These are phyloP conservation scores for Nyctalus aviator DNA, from an alignment of 2,797 vertebrate genomes.

Conservation along the genomic window DNA sequence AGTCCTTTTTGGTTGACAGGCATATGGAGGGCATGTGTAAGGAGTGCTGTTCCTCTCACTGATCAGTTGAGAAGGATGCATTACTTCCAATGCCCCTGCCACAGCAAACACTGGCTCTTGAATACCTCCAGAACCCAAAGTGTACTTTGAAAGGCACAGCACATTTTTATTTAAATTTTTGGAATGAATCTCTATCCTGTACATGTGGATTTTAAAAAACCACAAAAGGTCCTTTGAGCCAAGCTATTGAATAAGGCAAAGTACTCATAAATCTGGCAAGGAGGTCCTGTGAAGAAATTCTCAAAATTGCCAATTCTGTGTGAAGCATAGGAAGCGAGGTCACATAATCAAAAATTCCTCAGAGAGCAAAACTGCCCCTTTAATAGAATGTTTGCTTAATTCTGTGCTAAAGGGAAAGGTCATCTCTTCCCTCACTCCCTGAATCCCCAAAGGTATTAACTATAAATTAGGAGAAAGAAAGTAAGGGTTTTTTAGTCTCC, in stretches of 20 bases:
- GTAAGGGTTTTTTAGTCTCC: background rate
- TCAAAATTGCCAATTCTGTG: background rate
- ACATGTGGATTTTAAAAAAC: background rate
- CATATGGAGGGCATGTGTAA: background rate
- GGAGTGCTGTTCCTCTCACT: background rate
- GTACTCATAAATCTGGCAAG: background rate
- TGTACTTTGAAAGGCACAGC: background rate
- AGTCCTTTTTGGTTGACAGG: background rate
- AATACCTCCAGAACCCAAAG: background rate
- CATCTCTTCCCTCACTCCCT: background rate
- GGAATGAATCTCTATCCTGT: background rate
- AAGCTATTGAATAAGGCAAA: background rate
- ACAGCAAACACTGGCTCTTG: background rate
- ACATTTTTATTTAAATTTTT: conserved; percentile 17
- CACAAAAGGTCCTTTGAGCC: conserved; percentile 17
- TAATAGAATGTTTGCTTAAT: background rate
- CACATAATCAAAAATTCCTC: background rate
- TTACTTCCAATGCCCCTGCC: background rate
- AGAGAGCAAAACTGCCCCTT: conserved; percentile 5
- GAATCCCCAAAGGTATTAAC: background rate
- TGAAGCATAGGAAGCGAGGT: background rate
- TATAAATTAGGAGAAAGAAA: background rate
- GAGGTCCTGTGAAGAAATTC: background rate
- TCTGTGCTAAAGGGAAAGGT: background rate
- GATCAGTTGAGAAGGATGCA: background rate